Evolutionary conservation across 2,888 invertebrate species (phyloP).

Genomic region (Leucophenga montana): DNA sequence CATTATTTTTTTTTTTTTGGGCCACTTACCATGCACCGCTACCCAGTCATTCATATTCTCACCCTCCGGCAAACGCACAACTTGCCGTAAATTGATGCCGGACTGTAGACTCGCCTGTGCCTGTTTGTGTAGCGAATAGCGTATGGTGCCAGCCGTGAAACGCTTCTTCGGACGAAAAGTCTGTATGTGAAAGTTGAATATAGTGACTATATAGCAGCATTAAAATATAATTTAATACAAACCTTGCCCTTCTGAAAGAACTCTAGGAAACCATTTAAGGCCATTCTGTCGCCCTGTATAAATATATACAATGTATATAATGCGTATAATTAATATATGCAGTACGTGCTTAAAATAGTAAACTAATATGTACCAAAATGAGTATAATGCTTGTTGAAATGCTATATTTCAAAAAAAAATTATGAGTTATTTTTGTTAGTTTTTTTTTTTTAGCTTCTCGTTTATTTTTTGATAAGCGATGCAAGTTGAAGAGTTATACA

Average conservation of each 20-base stretch:
- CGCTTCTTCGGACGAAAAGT: conserved; percentile 92
- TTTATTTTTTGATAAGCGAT: conserved; percentile 3
- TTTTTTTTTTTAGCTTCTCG: neutral
- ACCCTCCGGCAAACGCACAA: conserved; percentile 86
- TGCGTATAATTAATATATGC: neutral
- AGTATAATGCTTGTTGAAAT: conserved; percentile 9
- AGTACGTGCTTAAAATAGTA: conserved; percentile 4
- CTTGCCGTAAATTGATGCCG: conserved; percentile 87
- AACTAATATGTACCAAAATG: conserved; percentile 18
- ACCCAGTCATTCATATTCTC: conserved; percentile 94
- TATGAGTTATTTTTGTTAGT: conserved; percentile 22
- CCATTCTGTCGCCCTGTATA: conserved; percentile 73
- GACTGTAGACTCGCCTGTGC: conserved; percentile 92
- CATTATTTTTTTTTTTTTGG: conserved; percentile 5
- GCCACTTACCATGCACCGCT: conserved; percentile 89
- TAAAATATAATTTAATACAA: conserved; percentile 49
- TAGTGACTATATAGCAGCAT: neutral
- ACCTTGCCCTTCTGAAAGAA: conserved; percentile 87
- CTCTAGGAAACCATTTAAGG: conserved; percentile 81
- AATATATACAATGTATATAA: conserved; percentile 18
- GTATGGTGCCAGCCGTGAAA: conserved; percentile 88
- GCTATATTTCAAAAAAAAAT: conserved; percentile 11
- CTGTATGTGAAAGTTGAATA: conserved; percentile 73
- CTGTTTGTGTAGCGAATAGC: conserved; percentile 89
- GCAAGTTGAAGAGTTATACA: neutral